Evolutionary conservation across 2,888 invertebrate species (phyloP).

Genomic region (Alloplasta piceator): DNA sequence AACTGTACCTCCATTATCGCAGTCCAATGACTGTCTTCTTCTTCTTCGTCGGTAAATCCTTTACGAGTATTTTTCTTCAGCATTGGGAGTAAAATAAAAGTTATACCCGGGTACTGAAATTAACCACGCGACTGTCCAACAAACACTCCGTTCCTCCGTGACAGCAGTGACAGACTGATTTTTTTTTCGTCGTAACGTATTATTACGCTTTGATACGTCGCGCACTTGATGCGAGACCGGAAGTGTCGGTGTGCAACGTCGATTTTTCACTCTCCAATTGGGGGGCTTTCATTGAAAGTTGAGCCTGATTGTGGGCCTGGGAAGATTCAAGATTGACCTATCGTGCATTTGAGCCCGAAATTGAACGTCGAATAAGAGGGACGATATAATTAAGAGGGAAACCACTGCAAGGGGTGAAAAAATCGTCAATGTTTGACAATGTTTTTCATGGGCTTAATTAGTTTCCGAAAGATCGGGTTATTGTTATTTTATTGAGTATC

Average conservation of each 20-base stretch:
- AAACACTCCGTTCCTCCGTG: neutral
- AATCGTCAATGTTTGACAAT: no score
- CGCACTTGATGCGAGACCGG: neutral
- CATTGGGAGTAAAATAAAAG: neutral
- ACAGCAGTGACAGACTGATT: neutral
- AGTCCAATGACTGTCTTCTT: neutral
- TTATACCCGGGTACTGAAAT: neutral
- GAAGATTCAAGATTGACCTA: no score
- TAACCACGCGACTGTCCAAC: neutral
- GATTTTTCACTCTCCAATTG: neutral
- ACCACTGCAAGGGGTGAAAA: no score
- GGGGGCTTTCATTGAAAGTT: no score
- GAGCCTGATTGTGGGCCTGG: no score
- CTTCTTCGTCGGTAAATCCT: neutral
- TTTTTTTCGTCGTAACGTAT: neutral
- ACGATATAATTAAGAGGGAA: no score
- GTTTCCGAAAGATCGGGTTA: no score
- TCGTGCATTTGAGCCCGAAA: no score
- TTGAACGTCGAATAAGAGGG: no score
- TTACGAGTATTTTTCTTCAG: neutral
- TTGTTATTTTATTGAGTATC: no score
- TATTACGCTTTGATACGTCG: neutral
- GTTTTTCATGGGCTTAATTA: no score
- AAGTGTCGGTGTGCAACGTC: conserved; percentile 3
- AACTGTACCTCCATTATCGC: neutral